These are phyloP conservation scores for Hippocampus barbouri DNA, from an alignment of 2,113 vertebrate genomes.

Conservation along the genomic window DNA sequence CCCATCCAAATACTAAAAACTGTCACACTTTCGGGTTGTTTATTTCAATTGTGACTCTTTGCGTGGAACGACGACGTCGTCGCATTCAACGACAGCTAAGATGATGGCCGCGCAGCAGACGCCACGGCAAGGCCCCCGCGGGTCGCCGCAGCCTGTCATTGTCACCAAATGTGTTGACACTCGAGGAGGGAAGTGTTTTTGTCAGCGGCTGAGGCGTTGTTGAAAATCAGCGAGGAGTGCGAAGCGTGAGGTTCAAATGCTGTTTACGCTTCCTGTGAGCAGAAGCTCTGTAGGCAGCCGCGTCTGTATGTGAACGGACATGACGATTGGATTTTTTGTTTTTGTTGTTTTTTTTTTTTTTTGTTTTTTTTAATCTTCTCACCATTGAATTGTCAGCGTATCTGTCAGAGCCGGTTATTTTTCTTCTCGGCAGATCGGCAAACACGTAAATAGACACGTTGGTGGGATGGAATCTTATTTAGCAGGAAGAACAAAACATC, in stretches of 20 bases:
- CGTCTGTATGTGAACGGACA: neutral
- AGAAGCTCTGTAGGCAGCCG: neutral
- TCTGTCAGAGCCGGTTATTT: neutral
- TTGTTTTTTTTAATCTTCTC: neutral
- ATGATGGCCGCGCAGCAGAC: slow-evolving; percentile 20
- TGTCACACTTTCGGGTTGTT: neutral
- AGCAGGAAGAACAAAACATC: neutral
- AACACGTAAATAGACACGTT: neutral
- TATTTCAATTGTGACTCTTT: neutral
- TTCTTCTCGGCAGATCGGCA: neutral
- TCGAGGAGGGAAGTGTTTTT: slow-evolving; percentile 26
- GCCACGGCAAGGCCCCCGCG: slow-evolving; percentile 12
- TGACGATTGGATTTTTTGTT: neutral
- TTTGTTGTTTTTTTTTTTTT: neutral
- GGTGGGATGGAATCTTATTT: neutral
- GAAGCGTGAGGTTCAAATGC: slow-evolving; percentile 10
- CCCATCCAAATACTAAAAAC: neutral
- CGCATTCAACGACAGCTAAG: slow-evolving; percentile 13
- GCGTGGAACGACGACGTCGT: neutral
- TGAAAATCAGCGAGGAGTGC: slow-evolving; percentile 14
- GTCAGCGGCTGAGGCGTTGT: slow-evolving; percentile 2
- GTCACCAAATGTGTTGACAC: slow-evolving; percentile 30
- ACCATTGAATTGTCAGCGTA: neutral
- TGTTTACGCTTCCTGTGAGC: slow-evolving; percentile 3
- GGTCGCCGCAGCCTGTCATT: slow-evolving; percentile 20